Percentiles rank a stretch among this genome's conserved stretches.
These are phyloP conservation scores for Spodoptera exigua DNA, from an alignment of 2,888 invertebrate species.

Conservation along the genomic window DNA sequence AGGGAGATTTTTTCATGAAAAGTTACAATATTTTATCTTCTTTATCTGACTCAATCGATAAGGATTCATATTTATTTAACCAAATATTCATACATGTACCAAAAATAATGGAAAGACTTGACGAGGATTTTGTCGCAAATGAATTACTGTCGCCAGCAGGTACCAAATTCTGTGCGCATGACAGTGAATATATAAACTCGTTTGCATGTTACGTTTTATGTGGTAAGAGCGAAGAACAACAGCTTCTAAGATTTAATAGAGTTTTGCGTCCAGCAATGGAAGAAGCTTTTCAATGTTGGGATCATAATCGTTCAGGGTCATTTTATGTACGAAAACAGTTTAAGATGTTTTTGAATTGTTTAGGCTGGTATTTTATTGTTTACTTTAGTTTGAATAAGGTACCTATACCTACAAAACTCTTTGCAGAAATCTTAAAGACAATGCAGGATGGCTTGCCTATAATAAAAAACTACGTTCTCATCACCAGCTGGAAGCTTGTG, in stretches of 20 bases:
- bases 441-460: conserved; percentile 56
- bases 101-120: conserved; percentile 61
- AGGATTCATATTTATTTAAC: conserved; percentile 45
- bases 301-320: conserved; percentile 27
- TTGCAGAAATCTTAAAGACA: conserved; percentile 55
- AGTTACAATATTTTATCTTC: conserved; percentile 64
- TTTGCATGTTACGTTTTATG: conserved; percentile 60
- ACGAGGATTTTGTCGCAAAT: conserved; percentile 62
- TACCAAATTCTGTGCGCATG: conserved; percentile 44
- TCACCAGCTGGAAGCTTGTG: conserved; percentile 62
- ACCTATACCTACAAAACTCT: conserved; percentile 61
- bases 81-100: conserved; percentile 47
- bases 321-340: conserved; percentile 41
- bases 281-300: conserved; percentile 57
- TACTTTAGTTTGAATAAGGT: conserved; percentile 56
- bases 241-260: conserved; percentile 56
- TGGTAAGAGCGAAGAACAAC: conserved; percentile 59
- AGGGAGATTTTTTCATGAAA: conserved; percentile 57
- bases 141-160: conserved; percentile 56
- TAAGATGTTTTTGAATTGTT: conserved; percentile 18
- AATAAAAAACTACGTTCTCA: conserved; percentile 56
- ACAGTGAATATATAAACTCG: conserved; percentile 22
- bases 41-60: conserved; percentile 57
- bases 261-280: conserved; percentile 60
- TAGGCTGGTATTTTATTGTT: conserved; percentile 23